These are phyloP conservation scores for human (Homo sapiens) DNA, from an alignment of 2,113 vertebrate genomes.

Conservation along the genomic window DNA sequence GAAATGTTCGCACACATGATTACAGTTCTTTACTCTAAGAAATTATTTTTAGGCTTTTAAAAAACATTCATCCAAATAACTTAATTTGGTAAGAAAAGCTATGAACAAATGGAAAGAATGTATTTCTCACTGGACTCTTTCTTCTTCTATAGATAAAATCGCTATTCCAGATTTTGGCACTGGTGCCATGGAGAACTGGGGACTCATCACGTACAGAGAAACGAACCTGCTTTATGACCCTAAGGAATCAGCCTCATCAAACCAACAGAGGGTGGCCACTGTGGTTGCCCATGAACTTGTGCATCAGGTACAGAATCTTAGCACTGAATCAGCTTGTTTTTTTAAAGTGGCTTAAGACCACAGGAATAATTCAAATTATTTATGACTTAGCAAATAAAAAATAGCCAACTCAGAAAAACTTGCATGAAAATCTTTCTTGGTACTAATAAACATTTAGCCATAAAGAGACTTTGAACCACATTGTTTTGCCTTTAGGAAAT, in stretches of 20 bases:
- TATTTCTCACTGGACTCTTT: conserved; percentile 49
- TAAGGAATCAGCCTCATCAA: conserved; percentile 89
- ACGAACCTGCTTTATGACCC: conserved; percentile 95
- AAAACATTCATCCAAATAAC: conserved; percentile 44
- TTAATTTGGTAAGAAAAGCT: conserved; percentile 50
- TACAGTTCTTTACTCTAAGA: conserved; percentile 15
- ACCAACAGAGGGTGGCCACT: conserved; percentile 93
- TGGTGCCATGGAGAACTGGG: conserved; percentile 99
- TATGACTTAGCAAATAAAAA: background rate
- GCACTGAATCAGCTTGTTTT: background rate
- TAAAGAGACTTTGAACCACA: background rate
- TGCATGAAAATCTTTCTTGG: background rate
- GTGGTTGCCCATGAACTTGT: conserved; percentile 96
- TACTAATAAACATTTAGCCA: background rate
- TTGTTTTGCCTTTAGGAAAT: background rate
- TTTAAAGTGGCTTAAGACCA: background rate
- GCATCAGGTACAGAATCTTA: conserved; percentile 90
- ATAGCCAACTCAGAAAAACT: background rate
- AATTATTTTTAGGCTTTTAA: conserved; percentile 66
- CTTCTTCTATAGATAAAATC: conserved; percentile 91
- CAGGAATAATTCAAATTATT: background rate
- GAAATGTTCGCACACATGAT: conserved; percentile 41
- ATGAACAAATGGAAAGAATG: conserved; percentile 60
- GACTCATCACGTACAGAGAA: conserved; percentile 96
- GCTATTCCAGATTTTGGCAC: conserved; percentile 99